Evolutionary conservation across 2,113 vertebrate species (phyloP), one percentile per base, ranked within the genome.

Genomic region (Ramphastos sulfuratus): DNA sequence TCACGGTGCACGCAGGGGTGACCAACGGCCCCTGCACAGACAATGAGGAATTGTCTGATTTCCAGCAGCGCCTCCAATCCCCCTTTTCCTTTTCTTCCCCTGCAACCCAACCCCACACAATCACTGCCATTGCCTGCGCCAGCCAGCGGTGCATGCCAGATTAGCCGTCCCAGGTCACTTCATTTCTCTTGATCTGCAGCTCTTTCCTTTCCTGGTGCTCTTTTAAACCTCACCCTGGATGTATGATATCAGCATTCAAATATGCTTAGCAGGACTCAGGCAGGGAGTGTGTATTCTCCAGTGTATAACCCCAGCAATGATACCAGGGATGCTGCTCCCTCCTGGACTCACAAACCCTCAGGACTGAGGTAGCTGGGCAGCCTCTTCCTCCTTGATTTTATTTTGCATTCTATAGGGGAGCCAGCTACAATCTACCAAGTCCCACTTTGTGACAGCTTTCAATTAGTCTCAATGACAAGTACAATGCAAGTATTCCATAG

Each of bases 221-320:
- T 89, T 89, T 90, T 67, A 88, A 96, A 81, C 93, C 92, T 92
- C 44, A 9, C 88, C 74, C 71, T 81, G 73, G 79, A 75, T 94
- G 94, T 96, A 64, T 95, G 90, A 93, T 95, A 97, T 95, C 93
- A 96, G 94, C 95, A 25, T 84, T 72, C 87, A 97, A 95, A 97
- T 95, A 96, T 97, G 92, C 85, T 92, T 54, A 35, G 20, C 55
- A 15, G 56, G 70, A 74, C 76, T 87, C 7, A 2, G 61, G 66
- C 85, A 52, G 42, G 63, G 66, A 95, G 71, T 6, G 5, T 3
- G 0, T 91, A 90, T 72, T 50, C 10, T 65, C 70, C 69, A 2
- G 7, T 15, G 7, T 66, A 67, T 89, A 88, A 71, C 69, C 69
- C 60, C 67, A 64, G 63, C 28, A 75, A 56, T 42, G 69, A 82